Conservation (phyloP, 2,797 vertebrate genomes). For the Melopsittacus undulatus region DNA sequence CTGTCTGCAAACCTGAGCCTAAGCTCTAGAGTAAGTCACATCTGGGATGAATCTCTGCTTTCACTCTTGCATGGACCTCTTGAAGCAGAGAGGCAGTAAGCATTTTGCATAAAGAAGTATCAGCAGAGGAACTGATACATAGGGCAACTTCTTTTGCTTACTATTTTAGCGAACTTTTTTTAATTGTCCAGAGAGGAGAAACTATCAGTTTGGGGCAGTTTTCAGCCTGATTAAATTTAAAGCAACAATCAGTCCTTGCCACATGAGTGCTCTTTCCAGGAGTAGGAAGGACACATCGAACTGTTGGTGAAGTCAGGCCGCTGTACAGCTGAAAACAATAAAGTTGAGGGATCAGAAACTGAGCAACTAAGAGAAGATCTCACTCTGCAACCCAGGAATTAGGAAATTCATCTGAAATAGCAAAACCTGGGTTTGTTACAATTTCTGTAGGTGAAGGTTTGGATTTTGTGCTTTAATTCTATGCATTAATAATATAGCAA, state of each 20-base stretch:
- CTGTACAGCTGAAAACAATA: not conserved
- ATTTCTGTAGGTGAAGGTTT: not conserved
- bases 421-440: not conserved
- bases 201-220: not conserved
- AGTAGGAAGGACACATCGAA: not conserved
- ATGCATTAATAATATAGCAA: not conserved
- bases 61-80: fast-evolving
- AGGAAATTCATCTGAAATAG: not conserved
- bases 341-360: not conserved
- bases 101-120: not conserved
- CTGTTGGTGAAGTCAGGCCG: not conserved
- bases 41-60: not conserved
- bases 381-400: not conserved
- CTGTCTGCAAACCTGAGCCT: not conserved
- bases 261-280: not conserved
- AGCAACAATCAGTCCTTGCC: not conserved
- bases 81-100: not conserved
- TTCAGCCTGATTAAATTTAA: not conserved
- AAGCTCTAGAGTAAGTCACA: not conserved
- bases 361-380: not conserved
- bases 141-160: not conserved
- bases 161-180: not conserved
- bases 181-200: not conserved
- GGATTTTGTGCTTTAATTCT: not conserved
- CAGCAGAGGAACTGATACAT: not conserved